Base-by-base conservation (phyloP, 2,113 vertebrate species). In the Rhynchomys soricoides region DNA sequence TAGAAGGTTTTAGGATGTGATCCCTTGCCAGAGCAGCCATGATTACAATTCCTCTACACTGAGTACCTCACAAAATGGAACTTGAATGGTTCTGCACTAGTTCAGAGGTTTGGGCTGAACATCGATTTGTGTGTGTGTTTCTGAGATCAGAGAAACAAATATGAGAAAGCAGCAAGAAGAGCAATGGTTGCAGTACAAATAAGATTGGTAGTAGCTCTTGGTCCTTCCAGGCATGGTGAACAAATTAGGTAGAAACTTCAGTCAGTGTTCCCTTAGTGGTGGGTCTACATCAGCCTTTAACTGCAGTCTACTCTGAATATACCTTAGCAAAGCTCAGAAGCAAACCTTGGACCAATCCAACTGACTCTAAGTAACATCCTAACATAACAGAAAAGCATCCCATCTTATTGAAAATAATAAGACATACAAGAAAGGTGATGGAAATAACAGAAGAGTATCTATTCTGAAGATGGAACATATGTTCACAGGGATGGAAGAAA, bases 401-500 rank as follows among this genome's bases (percentile, higher is more conserved):
- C 43, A 12, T 29, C 22, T 89, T 88, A 66, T 40, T 91, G 31
- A 93, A 70, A 81, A 64, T 77, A 85, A 26, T 95, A 79, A 4
- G 55, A 71, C 31, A 86, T 57, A 57, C 9, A 91, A 68, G 64
- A 52, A 70, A 94, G 31, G 40, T 85, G 48, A 89, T 37, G 10
- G 50, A 75, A 71, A 5, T 15, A 26, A 45, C 22, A 88, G 50
- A 92, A 92, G 90, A 34, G 7, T 9, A 43, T n/a, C 64, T 88
- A 79, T 55, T 92, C 26, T 83, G 82, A 90, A 90, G 52, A 34
- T 48, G 52, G 0, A 40, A 70, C n/a, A 5, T 82, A 71, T 77
- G 31, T 77, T 92, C 70, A 79, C 71, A 48, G 77, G 92, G 22
- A 52, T 88, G 45, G 77, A 93, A 88, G 26, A 88, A 90, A 82